Evolutionary conservation across 2,113 vertebrate genomes (phyloP), one percentile per base, ranked within the genome.

Genomic region (Vulpes lagopus): DNA sequence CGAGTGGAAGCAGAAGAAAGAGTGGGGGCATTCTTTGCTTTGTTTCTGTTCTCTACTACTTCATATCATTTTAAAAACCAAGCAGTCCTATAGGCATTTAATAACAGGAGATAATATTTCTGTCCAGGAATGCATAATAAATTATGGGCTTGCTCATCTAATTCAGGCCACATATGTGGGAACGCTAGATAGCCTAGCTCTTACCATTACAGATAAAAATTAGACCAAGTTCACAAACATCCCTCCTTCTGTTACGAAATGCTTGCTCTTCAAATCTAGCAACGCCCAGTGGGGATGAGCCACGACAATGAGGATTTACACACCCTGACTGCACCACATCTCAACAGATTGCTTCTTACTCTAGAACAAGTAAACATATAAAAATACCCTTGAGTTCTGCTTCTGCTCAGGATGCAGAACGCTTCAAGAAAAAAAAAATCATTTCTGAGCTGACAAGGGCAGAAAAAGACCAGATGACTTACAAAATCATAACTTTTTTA

Each of bases 301-400:
- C 81, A 49, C 27, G 32, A 60, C 19, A 1, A 71, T 12, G 7
- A 30, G 71, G 55, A 67, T 95, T 84, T 67, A 89, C 38, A 59
- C 9, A 9, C 11, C 7, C 10, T 62, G 82, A 91, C 23, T 91
- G 27, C 19, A n/a, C 6, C 12, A 38, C 83, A n/a, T 85, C 27
- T 16, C 73, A 76, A 38, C 11, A 80, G 71, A 88, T 53, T 74
- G 62, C 35, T 83, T 80, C 30, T 76, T 78, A 78, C 76, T 90
- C 60, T 82, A 83, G 86, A 69, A 38, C 71, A 59, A 86, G 89
- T 55, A 74, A 94, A 57, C 53, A 91, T n/a, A 67, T 64, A 65
- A 73, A 95, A 84, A 82, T 51, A 59, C 12, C 19, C 32, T 16
- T 27, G 65, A 62, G n/a, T 19, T 82, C 51, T 69, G 83, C 59